Base-by-base conservation (phyloP, 2,888 invertebrate genomes). In the Amorpha juglandis region DNA sequence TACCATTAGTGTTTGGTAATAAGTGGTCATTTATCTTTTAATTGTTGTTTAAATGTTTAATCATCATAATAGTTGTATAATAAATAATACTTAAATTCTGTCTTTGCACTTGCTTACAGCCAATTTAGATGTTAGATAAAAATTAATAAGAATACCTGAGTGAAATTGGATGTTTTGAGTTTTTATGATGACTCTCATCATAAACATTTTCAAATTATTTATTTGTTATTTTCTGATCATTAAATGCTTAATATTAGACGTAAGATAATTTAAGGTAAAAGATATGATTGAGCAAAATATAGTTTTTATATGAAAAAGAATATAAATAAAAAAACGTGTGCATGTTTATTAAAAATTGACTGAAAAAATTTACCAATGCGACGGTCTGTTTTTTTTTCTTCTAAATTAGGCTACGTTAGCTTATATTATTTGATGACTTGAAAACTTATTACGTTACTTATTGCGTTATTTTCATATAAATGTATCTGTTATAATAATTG, bases 231-330 rank as follows among this genome's bases (percentile, higher is more conserved):
- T 58, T 55, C 16, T n/a, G n/a, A 16, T n/a, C 35, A 55, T 55
- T 58, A 12, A 38, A 55, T 55, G 58, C 58, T 58, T 58, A 58
- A n/a, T n/a, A n/a, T 2, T 58, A 19, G 38, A 58, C 16, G 19
- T 58, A 58, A 42, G 38, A 42, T 19, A 21, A 42, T 21, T 6
- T 58, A 38, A 58, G 19, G 27, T 27, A 58, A 1, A 12, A 19
- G 4, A 58, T 11, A 42, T 58, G 16, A 19, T 58, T 3, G 42
- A 58, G 42, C 38, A 42, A 42, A 58, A 42, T 1, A 11, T 38
- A 58, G 42, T 19, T 55, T 53, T 55, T 38, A 38, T 55, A 55
- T 38, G 53, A 27, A 53, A 38, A 35, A 35, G 38, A 50, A 19
- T 50, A 19, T 50, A 19, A 48, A 48, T 48, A 9, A 19, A 16